Conservation (phyloP, 2,888 invertebrate genomes). For the Ennomos fuscantarius region DNA sequence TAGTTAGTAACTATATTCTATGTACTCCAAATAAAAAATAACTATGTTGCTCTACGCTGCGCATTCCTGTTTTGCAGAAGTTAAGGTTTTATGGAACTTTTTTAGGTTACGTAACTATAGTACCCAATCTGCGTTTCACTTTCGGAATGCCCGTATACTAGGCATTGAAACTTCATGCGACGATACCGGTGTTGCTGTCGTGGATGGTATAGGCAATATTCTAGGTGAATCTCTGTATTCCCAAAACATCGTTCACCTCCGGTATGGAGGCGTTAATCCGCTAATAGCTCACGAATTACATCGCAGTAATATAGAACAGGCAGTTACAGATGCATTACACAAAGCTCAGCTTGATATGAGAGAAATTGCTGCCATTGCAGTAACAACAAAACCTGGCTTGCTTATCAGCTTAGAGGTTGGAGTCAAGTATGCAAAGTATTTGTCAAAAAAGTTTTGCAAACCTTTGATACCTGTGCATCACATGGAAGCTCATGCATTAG, state of each 20-base stretch:
- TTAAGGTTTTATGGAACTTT: not conserved
- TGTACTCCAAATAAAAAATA: no score
- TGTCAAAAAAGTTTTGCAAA: constrained; percentile 87
- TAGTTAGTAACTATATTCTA: no score
- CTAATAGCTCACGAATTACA: constrained; percentile 93
- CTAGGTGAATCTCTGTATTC: constrained; percentile 93
- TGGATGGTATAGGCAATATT: constrained; percentile 89
- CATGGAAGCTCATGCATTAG: constrained; percentile 99
- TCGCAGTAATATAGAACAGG: constrained; percentile 89
- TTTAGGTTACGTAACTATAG: constrained; percentile 13
- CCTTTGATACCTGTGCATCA: constrained; percentile 98
- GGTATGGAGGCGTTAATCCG: constrained; percentile 95
- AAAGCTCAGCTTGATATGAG: constrained; percentile 84
- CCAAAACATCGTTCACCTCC: constrained; percentile 90
- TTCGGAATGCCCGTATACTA: constrained; percentile 76
- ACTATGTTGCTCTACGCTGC: not conserved
- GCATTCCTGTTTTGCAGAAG: not conserved
- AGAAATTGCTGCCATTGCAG: constrained; percentile 94
- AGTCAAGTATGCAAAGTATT: constrained; percentile 91
- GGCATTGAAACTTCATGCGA: constrained; percentile 99
- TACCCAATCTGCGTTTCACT: constrained; percentile 17
- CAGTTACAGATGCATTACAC: constrained; percentile 88
- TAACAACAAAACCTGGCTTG: constrained; percentile 96
- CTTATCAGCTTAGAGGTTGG: constrained; percentile 92
- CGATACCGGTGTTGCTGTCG: constrained; percentile 97